A percentile compares a stretch with the other conserved stretches of the same genome.
Conservation (phyloP, 2,113 vertebrate genomes). For the Erinaceus europaeus region DNA sequence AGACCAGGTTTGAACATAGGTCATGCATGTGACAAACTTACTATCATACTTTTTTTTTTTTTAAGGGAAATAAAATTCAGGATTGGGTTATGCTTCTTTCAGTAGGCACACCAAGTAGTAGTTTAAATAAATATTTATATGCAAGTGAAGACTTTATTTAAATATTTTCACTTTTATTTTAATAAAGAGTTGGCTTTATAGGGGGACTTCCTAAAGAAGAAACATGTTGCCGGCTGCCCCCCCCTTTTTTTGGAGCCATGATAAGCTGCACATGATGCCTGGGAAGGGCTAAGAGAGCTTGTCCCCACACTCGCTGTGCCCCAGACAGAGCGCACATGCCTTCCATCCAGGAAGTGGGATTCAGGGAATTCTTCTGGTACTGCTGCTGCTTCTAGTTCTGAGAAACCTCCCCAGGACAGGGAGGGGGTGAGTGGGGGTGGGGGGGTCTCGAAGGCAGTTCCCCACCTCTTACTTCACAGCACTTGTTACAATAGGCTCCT, state of each 20-base stretch:
- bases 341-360: neutral
- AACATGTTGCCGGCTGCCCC: neutral
- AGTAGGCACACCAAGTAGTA: neutral
- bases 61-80: neutral
- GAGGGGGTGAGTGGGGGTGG: neutral
- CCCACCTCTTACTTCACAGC: neutral
- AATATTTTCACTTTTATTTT: slow-evolving; percentile 18
- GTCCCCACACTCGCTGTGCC: too few relatives aligned
- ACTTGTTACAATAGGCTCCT: neutral
- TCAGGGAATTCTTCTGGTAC: neutral
- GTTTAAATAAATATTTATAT: slow-evolving; percentile 6
- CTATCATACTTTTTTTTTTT: too few relatives aligned
- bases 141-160: slow-evolving; percentile 20
- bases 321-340: rapidly evolving
- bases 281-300: neutral
- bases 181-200: slow-evolving; percentile 14
- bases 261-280: neutral
- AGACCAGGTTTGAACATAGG: too few relatives aligned
- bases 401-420: neutral
- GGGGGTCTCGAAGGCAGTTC: neutral
- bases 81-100: neutral
- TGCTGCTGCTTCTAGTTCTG: neutral
- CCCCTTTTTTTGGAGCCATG: neutral
- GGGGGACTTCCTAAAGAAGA: slow-evolving; percentile 15
- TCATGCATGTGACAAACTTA: too few relatives aligned